These are phyloP conservation scores for Toxostoma redivivum DNA, from an alignment of 2,113 vertebrate species.

Conservation along the genomic window DNA sequence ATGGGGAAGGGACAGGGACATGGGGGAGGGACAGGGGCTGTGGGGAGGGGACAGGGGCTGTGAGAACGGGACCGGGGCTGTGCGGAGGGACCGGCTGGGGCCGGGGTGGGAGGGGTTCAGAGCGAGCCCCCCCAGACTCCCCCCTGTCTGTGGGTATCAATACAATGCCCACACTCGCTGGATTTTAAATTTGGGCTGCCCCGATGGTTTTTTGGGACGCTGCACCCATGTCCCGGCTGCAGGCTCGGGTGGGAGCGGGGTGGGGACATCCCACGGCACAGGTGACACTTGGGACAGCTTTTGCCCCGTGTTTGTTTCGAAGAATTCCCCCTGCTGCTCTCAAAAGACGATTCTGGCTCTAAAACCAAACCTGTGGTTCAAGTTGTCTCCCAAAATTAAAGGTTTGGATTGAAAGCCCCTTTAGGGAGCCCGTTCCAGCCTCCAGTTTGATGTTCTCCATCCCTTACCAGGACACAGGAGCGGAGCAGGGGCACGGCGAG, in stretches of 20 bases:
- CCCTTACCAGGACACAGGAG: neutral
- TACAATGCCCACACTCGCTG: no score
- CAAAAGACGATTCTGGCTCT: neutral
- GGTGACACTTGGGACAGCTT: accelerated
- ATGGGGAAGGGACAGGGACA: no score
- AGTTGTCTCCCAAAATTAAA: neutral
- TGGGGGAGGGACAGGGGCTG: no score
- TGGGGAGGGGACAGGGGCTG: no score
- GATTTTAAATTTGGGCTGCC: neutral
- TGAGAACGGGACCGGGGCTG: no score
- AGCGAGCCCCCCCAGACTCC: accelerated
- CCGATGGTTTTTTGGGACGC: neutral
- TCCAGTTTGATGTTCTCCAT: neutral
- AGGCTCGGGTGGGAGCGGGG: neutral
- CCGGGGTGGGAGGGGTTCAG: neutral
- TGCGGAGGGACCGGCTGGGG: no score
- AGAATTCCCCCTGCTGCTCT: neutral
- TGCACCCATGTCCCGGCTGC: neutral
- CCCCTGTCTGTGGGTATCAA: accelerated
- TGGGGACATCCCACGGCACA: accelerated
- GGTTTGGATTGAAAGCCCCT: neutral
- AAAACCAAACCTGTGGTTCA: neutral
- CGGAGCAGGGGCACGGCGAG: accelerated
- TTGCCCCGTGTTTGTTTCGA: accelerated
- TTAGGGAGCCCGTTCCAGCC: neutral